Percentiles rank a stretch among this genome's conserved stretches.
Evolutionary conservation across 2,888 invertebrate genomes (phyloP).

Genomic region (Hirtodrosophila cameraria): DNA sequence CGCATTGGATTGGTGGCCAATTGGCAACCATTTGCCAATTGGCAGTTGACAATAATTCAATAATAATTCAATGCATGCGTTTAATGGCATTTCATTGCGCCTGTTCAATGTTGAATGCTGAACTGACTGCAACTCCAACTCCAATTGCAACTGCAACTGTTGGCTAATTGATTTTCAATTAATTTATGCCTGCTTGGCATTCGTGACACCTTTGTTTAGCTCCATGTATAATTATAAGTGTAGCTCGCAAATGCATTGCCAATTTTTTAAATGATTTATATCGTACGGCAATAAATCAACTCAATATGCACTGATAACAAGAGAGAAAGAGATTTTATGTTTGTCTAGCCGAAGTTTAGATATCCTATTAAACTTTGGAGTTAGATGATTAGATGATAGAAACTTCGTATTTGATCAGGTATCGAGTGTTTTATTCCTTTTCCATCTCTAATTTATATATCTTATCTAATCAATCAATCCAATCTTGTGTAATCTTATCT

Average conservation of each 20-base stretch:
- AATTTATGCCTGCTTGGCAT: constrained; percentile 66
- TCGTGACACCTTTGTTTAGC: constrained; percentile 71
- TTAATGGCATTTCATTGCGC: constrained; percentile 52
- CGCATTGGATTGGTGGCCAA: constrained; percentile 74
- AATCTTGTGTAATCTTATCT: no score
- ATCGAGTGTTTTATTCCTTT: no score
- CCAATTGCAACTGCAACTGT: constrained; percentile 18
- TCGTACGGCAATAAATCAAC: constrained; percentile 81
- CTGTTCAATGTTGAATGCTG: no score
- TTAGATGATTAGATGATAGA: no score
- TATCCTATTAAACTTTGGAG: not conserved
- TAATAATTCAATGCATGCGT: constrained; percentile 58
- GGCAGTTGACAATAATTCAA: constrained; percentile 75
- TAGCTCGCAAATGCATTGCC: constrained; percentile 32
- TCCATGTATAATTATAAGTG: constrained; percentile 66
- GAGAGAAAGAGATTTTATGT: not conserved
- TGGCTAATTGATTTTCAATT: constrained; percentile 79
- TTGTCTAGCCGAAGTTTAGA: not conserved
- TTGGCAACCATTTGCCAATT: constrained; percentile 74
- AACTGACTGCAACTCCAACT: no score
- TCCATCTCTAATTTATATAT: no score
- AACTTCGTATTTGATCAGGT: no score
- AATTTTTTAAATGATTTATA: constrained; percentile 79
- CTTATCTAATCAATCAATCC: no score
- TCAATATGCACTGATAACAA: constrained; percentile 74